Base-by-base conservation (phyloP, 2,888 invertebrate species). In the Pemphredon lugubris region DNA sequence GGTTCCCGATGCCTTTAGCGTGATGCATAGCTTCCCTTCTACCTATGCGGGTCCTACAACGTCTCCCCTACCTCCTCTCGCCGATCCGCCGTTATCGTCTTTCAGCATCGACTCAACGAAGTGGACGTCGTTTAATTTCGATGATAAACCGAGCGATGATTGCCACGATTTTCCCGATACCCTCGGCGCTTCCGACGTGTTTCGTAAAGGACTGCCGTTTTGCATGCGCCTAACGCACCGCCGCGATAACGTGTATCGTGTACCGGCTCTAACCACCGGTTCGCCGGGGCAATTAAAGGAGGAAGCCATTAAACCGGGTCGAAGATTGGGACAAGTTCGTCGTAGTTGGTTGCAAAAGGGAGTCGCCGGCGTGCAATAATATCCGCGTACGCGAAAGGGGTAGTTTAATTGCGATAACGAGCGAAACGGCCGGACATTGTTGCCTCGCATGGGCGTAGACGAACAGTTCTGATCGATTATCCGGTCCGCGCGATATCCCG, bases 271-370 rank as follows among this genome's bases (percentile, higher is more conserved):
- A 79, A 79, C 76, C 71, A 76, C 70, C 72, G 69, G 63, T 77
- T 77, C 73, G 69, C 74, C 69, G 79, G 6, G n/a, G 75, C 79
- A 81, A 84, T 83, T 82, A 82, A 79, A 76, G 67, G 76, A 70
- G 71, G 75, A 77, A 79, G 74, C 77, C 73, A 82, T 83, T 81
- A 75, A n/a, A 39, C 58, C n/a, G 16, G 45, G 32, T 54, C 59
- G 40, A 59, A 59, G 65, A 70, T 69, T 65, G 69, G 30, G 55
- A 53, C 44, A 44, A 70, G 54, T 54, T 54, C 21, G 59, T 54
- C 14, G 59, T 53, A 37, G 20, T 26, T n/a, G n/a, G n/a, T 37
- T 9, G 26, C 13, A 34, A 5, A 30, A 6, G 47, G 32, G 20
- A 30, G 20, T 26, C 13, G 11, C n/a, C n/a, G n/a, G n/a, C n/a